These are phyloP conservation scores for Aurelia sp. DNA, from an alignment of 30 jellyfish, hydroid and myxozoan genomes.

Conservation along the genomic window DNA sequence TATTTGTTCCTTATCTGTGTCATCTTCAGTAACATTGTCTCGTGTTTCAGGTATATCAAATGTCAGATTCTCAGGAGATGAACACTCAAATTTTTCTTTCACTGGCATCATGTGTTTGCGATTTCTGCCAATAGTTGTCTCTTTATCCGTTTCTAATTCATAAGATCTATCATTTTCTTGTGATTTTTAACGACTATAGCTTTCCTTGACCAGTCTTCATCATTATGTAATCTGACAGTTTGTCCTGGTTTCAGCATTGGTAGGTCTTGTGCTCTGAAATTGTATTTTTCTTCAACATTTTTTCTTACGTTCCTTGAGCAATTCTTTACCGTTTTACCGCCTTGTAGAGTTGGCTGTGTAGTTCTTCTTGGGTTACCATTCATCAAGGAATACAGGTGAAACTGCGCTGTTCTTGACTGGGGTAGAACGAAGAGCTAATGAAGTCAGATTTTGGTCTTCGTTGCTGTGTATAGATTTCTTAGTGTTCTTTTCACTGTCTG, in stretches of 20 bases:
- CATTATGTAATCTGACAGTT: conserved; percentile 21
- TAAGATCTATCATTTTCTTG: conserved; percentile 25
- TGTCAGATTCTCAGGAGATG: background rate
- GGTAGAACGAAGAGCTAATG: background rate
- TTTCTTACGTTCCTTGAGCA: background rate
- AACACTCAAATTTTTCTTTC: background rate
- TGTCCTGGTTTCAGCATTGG: conserved; percentile 26
- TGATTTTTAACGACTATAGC: background rate
- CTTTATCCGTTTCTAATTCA: conserved; percentile 21
- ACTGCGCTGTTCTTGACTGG: background rate
- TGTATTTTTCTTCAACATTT: background rate
- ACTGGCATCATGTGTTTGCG: conserved; percentile 50
- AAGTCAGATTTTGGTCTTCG: conserved; percentile 7
- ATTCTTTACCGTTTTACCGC: background rate
- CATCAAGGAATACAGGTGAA: conserved; percentile 14
- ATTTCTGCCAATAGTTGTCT: conserved; percentile 38
- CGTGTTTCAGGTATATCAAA: background rate
- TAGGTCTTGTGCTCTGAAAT: background rate
- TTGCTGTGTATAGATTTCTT: background rate
- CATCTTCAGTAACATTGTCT: too few species aligned
- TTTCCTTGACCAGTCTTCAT: conserved; percentile 30
- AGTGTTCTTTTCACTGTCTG: conserved; percentile 24
- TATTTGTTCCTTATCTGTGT: too few species aligned
- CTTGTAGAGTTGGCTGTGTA: conserved; percentile 20
- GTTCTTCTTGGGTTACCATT: conserved; percentile 50